phyloP scores from a whole-genome alignment of 1,140 invertebrate species.

The Oreohelix idahoensis region DNA sequence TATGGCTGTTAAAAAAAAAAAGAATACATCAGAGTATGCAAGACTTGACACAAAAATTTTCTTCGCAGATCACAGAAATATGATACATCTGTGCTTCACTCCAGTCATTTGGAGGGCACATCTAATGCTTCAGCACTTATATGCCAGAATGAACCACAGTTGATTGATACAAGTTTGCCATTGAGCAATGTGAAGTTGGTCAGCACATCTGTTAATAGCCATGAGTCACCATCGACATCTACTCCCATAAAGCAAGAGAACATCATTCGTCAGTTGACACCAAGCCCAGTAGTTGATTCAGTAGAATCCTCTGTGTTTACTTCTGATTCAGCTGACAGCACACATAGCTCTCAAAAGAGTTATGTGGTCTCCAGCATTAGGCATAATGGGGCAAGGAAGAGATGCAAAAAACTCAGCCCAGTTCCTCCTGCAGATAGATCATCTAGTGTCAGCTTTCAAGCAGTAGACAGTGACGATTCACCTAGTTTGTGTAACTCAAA shows the following conservation, averaged over 20 bases:
- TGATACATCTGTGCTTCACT: not conserved
- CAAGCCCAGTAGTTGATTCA: not conserved
- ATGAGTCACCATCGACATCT: slow-evolving; percentile 6
- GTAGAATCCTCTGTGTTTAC: not conserved
- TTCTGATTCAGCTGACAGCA: not conserved
- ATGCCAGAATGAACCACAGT: not conserved
- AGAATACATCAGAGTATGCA: too few relatives aligned
- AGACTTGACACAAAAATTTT: too few relatives aligned
- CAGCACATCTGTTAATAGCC: not conserved
- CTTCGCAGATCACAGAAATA: not conserved
- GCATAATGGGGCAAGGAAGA: not conserved
- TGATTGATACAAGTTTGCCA: not conserved
- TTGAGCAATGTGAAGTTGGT: not conserved
- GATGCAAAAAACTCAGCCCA: not conserved
- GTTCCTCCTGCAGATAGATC: not conserved
- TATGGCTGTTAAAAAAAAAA: too few relatives aligned
- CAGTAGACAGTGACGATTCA: not conserved
- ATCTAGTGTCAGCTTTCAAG: not conserved
- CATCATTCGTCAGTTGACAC: not conserved
- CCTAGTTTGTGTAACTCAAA: not conserved
- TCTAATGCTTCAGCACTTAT: not conserved
- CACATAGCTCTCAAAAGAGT: not conserved
- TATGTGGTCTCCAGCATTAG: not conserved
- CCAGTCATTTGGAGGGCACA: not conserved
- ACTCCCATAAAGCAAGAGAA: slow-evolving; percentile 2